Percentiles rank a stretch among this genome's conserved stretches.
Conservation (phyloP, 2,797 vertebrate species). For the Emys orbicularis region DNA sequence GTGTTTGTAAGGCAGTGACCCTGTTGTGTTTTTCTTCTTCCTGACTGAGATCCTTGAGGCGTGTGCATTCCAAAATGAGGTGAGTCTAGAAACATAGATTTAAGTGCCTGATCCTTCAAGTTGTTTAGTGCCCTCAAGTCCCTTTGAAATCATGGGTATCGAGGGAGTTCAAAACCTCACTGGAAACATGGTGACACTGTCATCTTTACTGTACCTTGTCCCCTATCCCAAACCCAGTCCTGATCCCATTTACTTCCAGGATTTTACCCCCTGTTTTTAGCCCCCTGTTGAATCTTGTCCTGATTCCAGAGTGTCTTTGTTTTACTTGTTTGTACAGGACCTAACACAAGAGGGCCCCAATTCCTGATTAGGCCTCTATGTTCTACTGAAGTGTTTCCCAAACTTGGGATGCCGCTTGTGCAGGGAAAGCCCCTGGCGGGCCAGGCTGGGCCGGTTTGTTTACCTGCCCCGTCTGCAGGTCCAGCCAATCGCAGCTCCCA, state of each 20-base stretch:
- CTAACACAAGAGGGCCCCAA: no score
- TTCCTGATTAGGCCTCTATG: no score
- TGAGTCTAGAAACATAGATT: constrained; percentile 22
- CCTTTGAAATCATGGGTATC: neutral
- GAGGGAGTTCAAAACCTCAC: constrained; percentile 25
- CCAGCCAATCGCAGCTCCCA: no score
- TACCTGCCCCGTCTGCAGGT: no score
- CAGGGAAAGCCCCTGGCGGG: no score
- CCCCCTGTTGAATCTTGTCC: neutral
- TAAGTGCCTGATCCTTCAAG: constrained; percentile 31
- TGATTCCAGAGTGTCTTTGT: neutral
- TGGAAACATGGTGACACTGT: neutral
- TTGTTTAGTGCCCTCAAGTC: constrained; percentile 41
- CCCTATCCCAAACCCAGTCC: neutral
- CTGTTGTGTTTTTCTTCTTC: neutral
- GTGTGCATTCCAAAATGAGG: neutral
- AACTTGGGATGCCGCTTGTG: no score
- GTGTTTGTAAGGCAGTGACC: neutral
- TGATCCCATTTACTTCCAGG: neutral
- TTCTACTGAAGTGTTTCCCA: no score
- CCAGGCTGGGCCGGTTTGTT: no score
- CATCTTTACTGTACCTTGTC: neutral
- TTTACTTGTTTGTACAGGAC: no score
- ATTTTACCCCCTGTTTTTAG: neutral
- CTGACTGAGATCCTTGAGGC: neutral